Percentiles rank a stretch among this genome's conserved stretches.
Conservation (phyloP, 2,888 invertebrate species). For the Papilio protenor region DNA sequence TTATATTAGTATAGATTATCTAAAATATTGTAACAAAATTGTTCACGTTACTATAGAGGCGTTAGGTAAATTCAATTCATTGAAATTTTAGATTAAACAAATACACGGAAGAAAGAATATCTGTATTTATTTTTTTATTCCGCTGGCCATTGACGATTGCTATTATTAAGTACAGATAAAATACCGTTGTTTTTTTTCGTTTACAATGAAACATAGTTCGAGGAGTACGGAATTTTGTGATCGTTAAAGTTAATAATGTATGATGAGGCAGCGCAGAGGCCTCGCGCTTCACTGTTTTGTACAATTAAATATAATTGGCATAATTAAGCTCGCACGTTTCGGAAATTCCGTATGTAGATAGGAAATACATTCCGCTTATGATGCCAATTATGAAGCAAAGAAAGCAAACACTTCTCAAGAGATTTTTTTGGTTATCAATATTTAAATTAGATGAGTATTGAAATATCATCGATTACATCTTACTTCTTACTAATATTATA, state of each 20-base stretch:
- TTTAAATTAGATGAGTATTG: background rate
- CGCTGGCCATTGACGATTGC: background rate
- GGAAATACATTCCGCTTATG: constrained; percentile 31
- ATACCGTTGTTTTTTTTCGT: constrained; percentile 3
- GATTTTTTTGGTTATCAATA: background rate
- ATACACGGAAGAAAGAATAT: too few species aligned
- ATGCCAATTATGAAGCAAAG: background rate
- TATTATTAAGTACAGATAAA: constrained; percentile 25
- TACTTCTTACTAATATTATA: too few species aligned
- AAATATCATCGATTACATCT: background rate
- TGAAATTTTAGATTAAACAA: too few species aligned
- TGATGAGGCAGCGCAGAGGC: constrained; percentile 29
- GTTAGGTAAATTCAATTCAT: too few species aligned
- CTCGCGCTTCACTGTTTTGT: constrained; percentile 40
- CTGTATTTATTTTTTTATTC: background rate
- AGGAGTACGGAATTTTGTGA: constrained; percentile 17
- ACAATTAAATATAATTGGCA: constrained; percentile 44
- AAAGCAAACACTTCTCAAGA: background rate
- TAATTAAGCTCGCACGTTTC: constrained; percentile 40
- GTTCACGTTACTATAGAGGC: too few species aligned
- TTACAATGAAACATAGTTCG: constrained; percentile 5
- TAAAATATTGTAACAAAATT: too few species aligned
- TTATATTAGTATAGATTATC: too few species aligned
- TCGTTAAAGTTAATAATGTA: constrained; percentile 37
- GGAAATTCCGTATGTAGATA: constrained; percentile 30